Base-by-base conservation (phyloP, 2,888 invertebrate species). In the Mythimna ferrago region DNA sequence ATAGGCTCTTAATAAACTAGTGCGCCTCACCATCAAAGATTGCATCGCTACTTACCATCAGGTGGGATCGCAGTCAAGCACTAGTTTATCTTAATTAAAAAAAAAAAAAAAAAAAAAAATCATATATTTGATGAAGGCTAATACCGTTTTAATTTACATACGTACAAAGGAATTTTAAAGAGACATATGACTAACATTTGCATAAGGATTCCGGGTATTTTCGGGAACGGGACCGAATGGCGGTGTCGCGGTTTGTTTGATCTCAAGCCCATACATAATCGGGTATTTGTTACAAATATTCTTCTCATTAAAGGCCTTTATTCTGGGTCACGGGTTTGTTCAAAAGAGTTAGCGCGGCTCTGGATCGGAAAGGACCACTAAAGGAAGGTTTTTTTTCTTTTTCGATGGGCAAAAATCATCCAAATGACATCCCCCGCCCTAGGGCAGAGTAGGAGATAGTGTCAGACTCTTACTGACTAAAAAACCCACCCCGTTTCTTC, bases 111-210 rank as follows among this genome's bases (percentile, higher is more conserved):
- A n/a, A n/a, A n/a, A n/a, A n/a, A n/a, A n/a, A n/a, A n/a, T 53
- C 53, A 79, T 19, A 32, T 73, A 73, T 73, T 80, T 74, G 58
- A 64, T 54, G 58, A 76, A 32, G 64, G 64, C 63, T 79, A 79
- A 75, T 61, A 72, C 51, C 35, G 62, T 58, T 76, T 53, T 57
- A 58, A 73, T 73, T 73, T 63, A 73, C 26, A 79, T 63, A 48
- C 61, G 73, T 19, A 78, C 76, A 76, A 79, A 80, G 80, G 64
- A 60, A 73, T 80, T 80, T 48, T 21, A 32, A 79, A 80, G 32
- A 80, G 80, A 64, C 38, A 60, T 60, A 53, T 48, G 53, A 38
- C 80, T 64, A 80, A 80, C 44, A 80, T 76, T 76, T 54, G 54
- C 54, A 64, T 64, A 54, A 32, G 38, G 44, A 60, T 73, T 63